phyloP scores from a whole-genome alignment of 2,113 vertebrate genomes.

The Cygnus atratus region DNA sequence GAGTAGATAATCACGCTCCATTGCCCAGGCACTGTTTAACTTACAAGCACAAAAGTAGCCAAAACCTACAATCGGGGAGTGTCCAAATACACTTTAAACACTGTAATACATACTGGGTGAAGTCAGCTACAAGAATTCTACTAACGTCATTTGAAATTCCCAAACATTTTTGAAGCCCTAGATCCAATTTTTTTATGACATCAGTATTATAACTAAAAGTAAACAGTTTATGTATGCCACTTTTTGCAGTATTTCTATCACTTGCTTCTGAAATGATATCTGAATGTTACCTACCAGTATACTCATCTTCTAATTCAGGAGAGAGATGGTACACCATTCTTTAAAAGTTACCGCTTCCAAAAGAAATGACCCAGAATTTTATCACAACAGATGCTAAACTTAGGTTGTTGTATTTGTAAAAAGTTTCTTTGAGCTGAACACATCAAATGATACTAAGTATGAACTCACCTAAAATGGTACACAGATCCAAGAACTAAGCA shows the following conservation, averaged over 20 bases:
- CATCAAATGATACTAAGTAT: not conserved
- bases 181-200: not conserved
- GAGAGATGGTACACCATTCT: not conserved
- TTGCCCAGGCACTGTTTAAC: not conserved
- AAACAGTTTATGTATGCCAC: not conserved
- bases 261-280: not conserved
- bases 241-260: not conserved
- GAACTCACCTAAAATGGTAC: not conserved
- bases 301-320: not conserved
- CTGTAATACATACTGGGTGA: not conserved
- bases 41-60: not conserved
- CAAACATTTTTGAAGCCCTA: not conserved
- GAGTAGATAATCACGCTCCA: not conserved
- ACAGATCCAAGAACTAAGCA: not conserved
- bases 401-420: not conserved
- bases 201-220: not conserved
- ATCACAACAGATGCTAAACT: not conserved
- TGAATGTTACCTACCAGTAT: not conserved
- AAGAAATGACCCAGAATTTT: not conserved
- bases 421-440: not conserved
- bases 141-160: not conserved
- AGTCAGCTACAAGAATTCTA: not conserved
- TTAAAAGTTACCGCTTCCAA: not conserved
- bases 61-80: not conserved
- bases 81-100: not conserved